phyloP scores from a whole-genome alignment of 2,797 vertebrate species.

The Pangasius larnaudii region DNA sequence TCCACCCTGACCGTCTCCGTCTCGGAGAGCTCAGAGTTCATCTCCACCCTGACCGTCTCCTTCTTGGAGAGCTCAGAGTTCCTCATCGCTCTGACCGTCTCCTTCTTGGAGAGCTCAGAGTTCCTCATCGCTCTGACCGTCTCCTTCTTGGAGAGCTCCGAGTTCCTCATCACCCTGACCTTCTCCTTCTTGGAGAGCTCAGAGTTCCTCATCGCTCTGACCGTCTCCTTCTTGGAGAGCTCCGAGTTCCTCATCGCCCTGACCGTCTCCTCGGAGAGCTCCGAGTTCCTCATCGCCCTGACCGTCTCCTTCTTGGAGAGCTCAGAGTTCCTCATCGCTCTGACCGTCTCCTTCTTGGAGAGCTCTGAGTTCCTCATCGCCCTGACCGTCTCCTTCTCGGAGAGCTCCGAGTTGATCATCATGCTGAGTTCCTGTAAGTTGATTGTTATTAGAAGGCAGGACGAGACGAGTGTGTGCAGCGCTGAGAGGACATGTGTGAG shows the following conservation, averaged over 20 bases:
- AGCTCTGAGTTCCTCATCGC: background rate
- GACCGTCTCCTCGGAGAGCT: background rate
- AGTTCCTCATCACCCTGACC: too few relatives aligned
- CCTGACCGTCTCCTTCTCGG: background rate
- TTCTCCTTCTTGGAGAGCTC: background rate
- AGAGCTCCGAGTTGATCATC: background rate
- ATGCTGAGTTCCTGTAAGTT: background rate
- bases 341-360: background rate
- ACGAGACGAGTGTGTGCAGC: slow-evolving; percentile 39
- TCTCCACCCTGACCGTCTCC: too few relatives aligned
- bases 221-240: background rate
- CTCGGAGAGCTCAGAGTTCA: background rate
- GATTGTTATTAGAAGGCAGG: background rate
- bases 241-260: background rate
- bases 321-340: background rate
- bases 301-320: background rate
- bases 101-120: background rate
- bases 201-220: background rate
- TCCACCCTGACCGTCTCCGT: background rate
- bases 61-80: background rate
- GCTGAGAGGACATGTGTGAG: slow-evolving; percentile 22
- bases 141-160: background rate
- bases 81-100: too few relatives aligned
- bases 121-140: too few relatives aligned
- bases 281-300: background rate